These are phyloP conservation scores for Phrynocephalus forsythii DNA, from an alignment of 2,797 vertebrate species.

Conservation along the genomic window DNA sequence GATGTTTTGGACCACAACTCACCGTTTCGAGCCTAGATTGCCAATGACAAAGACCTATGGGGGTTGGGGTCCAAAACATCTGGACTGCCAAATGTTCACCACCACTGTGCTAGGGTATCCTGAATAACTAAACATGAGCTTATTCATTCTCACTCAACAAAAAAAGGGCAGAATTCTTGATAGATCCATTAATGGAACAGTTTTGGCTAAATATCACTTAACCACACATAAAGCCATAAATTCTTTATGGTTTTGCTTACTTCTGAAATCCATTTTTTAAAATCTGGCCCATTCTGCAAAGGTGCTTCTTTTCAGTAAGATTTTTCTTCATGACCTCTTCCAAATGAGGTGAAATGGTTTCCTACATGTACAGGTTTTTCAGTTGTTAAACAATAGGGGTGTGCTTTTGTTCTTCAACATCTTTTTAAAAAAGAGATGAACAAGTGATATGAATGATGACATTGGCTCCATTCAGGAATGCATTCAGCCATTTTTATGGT, in stretches of 20 bases:
- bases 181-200: not conserved
- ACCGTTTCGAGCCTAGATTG: too few relatives aligned
- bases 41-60: too few relatives aligned
- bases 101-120: not conserved
- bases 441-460: not conserved
- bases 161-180: not conserved
- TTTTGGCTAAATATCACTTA: constrained; percentile 2
- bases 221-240: constrained; percentile 27
- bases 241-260: not conserved
- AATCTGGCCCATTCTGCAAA: not conserved
- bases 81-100: too few relatives aligned
- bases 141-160: not conserved
- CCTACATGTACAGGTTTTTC: not conserved
- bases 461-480: not conserved
- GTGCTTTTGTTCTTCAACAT: not conserved
- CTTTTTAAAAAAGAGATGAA: not conserved
- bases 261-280: not conserved
- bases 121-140: not conserved
- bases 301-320: not conserved
- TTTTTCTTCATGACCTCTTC: not conserved
- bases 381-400: not conserved
- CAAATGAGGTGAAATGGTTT: not conserved
- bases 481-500: not conserved
- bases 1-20: too few relatives aligned
- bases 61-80: too few relatives aligned